Evolutionary conservation across 2,113 vertebrate species (phyloP).

Genomic region (Labrus mixtus): DNA sequence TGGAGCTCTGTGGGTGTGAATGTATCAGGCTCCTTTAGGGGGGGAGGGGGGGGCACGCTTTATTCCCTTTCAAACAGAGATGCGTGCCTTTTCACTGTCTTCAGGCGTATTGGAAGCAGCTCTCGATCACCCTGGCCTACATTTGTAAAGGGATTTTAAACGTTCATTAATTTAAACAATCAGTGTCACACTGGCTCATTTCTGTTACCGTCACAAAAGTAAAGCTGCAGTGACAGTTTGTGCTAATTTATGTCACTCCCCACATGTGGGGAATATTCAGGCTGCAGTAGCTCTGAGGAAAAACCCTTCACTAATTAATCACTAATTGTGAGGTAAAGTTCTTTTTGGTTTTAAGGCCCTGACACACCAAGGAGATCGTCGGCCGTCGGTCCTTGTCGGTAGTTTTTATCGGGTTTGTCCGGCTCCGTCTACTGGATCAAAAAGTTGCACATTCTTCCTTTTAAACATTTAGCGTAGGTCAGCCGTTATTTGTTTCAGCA

Average conservation of each 20-base stretch:
- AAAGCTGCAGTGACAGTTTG: slow-evolving; percentile 27
- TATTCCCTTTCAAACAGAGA: slow-evolving; percentile 40
- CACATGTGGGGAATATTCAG: slow-evolving; percentile 14
- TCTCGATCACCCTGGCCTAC: slow-evolving; percentile 36
- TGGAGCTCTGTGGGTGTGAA: slow-evolving; percentile 42
- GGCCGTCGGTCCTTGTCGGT: too few relatives aligned
- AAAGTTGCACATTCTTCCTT: too few relatives aligned
- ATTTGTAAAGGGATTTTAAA: slow-evolving; percentile 58
- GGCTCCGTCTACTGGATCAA: too few relatives aligned
- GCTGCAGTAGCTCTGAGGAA: slow-evolving; percentile 1
- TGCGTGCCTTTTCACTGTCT: slow-evolving; percentile 34
- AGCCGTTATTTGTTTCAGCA: too few relatives aligned
- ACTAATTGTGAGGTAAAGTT: too few relatives aligned
- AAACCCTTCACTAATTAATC: slow-evolving; percentile 3
- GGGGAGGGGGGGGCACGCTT: slow-evolving; percentile 25
- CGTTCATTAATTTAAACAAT: slow-evolving; percentile 61
- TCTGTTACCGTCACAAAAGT: slow-evolving; percentile 35
- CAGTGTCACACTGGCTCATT: slow-evolving; percentile 14
- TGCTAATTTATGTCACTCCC: slow-evolving; percentile 27
- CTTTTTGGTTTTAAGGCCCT: neutral
- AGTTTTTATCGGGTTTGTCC: too few relatives aligned
- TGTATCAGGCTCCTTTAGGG: slow-evolving; percentile 52
- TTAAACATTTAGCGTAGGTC: too few relatives aligned
- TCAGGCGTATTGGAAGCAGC: slow-evolving; percentile 6
- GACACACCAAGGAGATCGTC: too few relatives aligned